These are phyloP conservation scores for Drosophila limbata DNA, from an alignment of 2,888 invertebrate species.

Conservation along the genomic window DNA sequence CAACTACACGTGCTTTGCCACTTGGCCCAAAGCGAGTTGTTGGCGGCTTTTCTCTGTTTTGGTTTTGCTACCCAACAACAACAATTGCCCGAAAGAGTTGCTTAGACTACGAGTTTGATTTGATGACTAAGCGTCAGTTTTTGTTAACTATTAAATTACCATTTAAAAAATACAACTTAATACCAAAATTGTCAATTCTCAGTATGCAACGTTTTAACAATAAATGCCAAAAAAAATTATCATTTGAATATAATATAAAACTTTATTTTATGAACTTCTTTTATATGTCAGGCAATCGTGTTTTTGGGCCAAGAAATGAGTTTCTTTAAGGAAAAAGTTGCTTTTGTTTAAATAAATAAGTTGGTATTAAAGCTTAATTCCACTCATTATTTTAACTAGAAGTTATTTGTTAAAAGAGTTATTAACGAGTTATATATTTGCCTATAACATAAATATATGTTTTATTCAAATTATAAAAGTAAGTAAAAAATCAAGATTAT, in stretches of 20 bases:
- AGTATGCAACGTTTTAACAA: background rate
- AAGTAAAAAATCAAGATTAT: no score
- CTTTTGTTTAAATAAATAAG: background rate
- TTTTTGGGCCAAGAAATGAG: background rate
- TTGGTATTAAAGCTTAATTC: background rate
- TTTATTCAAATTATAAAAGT: no score
- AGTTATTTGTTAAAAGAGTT: background rate
- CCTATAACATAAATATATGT: no score
- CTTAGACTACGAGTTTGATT: background rate
- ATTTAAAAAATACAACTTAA: background rate
- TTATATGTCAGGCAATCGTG: background rate
- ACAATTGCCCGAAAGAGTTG: constrained; percentile 19
- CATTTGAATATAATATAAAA: background rate
- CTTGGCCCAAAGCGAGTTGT: constrained; percentile 20
- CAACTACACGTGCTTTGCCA: constrained; percentile 71
- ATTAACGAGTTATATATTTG: background rate
- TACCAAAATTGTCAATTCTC: background rate
- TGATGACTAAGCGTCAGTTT: constrained; percentile 1
- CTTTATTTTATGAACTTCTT: background rate
- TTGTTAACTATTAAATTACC: background rate
- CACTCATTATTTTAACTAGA: background rate
- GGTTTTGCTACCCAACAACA: constrained; percentile 48
- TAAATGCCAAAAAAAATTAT: background rate
- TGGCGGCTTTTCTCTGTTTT: constrained; percentile 72
- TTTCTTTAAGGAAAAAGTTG: background rate